Evolutionary conservation across 2,797 vertebrate species (phyloP), one percentile per base, ranked within the genome.

Genomic region (Chloroceryle amazona): DNA sequence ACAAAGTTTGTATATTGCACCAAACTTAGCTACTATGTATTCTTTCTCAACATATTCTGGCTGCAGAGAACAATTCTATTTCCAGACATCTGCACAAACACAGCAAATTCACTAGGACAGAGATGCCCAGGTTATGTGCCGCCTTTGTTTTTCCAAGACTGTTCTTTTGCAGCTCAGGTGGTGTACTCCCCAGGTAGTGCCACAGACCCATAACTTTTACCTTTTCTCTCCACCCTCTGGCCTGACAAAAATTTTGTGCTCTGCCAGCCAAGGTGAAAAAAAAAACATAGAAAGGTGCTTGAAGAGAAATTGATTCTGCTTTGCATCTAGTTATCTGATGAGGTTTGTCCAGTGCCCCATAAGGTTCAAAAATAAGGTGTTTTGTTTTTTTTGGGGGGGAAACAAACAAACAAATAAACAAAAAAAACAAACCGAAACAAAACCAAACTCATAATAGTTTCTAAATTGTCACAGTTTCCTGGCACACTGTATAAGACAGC

Each of bases 311-410:
- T 60, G 13, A 47, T 86, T 67, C 28, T 28, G 1, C 22, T 74
- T 83, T 78, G 3, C 2, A 0, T 31, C n/a, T 57, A 31, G 14
- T 47, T 82, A 28, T 47, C 13, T 80, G 23, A 71, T 41, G 21
- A 9, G 8, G 13, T 74, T 76, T 62, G 9, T 31, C 14, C 49
- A 83, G 20, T 25, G 25, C 15, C 55, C 5, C 3, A 28, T 29
- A 42, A 67, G 12, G 14, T 47, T 84, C 33, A 79, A 54, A 84
- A 74, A 29, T 2, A 44, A 15, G 5, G 1, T 0, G 3, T 25
- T 0, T 4, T 18, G 82, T 55, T 5, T 1, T 0, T 5, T 25
- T 0, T 4, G 18, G 82, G 51, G 6, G 71, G 46, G 31, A 83
- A 23, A 3, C n/a, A 72, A 63, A 75, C 72, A 49, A 29, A 26